Evolutionary conservation across 1,140 invertebrate species (phyloP), one percentile per base, ranked within the genome.

Genomic region (Bombus superbus): DNA sequence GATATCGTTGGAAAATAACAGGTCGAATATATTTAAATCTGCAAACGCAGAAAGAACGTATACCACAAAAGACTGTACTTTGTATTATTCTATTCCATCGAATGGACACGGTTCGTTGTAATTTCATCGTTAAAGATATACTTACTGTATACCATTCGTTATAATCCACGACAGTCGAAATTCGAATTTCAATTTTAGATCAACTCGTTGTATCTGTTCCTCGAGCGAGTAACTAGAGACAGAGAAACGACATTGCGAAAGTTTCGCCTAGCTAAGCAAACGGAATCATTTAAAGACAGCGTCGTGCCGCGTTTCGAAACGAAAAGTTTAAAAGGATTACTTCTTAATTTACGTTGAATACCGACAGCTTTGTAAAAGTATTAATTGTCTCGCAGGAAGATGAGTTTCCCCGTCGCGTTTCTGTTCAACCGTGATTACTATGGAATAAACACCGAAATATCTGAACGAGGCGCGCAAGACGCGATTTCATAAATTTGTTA

Each of bases 381-480:
- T 78, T 83, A 78, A 83, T 83, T 69, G 13, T 28, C 13, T 8
- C 35, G 0, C 28, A 28, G 32, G 8, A 15, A 32, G 42, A 77
- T 38, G 28, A 82, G 71, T 47, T 38, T 47, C 10, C 35, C 35
- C 18, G 81, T 40, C 35, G 18, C 64, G 28, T 59, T 78, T 78
- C 38, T 74, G 44, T 68, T 83, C 64, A 32, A 38, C 44, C 69
- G 35, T 77, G 77, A 69, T 83, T 83, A 69, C 38, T 69, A 42
- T 74, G 44, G 44, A 44, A 78, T 78, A 78, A 83, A 78, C 81
- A 64, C 62, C 74, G 81, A 77, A 42, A 78, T 83, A 69, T 83
- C 69, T 57, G 22, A 59, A 69, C 22, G 35, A 9, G 71, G 1
- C 38, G 11, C 13, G 71, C 32, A 32, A 53, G 22, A 6, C 66